Base-by-base conservation (phyloP, 2,113 vertebrate genomes). In the Rafetus swinhoei region DNA sequence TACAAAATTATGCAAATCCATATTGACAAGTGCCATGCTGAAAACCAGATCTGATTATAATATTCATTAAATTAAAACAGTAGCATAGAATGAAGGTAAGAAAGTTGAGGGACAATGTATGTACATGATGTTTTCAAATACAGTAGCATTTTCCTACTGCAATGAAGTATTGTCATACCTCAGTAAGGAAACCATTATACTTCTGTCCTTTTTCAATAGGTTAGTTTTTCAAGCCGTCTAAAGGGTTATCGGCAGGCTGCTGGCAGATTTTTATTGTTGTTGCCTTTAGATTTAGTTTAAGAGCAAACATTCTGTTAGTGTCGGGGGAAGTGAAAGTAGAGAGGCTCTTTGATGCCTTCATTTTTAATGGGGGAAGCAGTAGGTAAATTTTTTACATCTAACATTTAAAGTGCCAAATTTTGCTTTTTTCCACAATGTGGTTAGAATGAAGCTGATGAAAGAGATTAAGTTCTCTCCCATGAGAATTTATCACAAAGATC, bases 381-480 rank as follows among this genome's bases (percentile, higher is more conserved):
- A 84, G 85, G 84, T 93, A 90, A 92, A 82, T 95, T 89, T 89
- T 93, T 72, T 76, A 65, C 4, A 25, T 19, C 81, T 93, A n/a
- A 74, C 94, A 79, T 88, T 81, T 92, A 85, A 95, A 93, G 65
- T 94, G 79, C 93, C 93, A 60, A 62, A 56, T 96, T 89, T 24
- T 87, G 82, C 81, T 95, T 97, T 94, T 96, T 14, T 95, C 95
- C 93, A 54, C 0, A 0, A 32, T 95, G 87, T 76, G 59, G 81
- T 74, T n/a, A n/a, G 25, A 79, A 88, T 93, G 82, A 95, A 85
- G 45, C 83, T 85, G 93, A 96, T 81, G 89, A 93, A 92, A 92
- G 77, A 93, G 90, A 95, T 97, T 91, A 95, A 95, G 93, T 14
- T 54, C 53, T 45, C 85, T 52, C 32, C 88, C 85, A 6, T 79